phyloP scores from a whole-genome alignment of 2,113 vertebrate species.

The Chloropsis hardwickii region DNA sequence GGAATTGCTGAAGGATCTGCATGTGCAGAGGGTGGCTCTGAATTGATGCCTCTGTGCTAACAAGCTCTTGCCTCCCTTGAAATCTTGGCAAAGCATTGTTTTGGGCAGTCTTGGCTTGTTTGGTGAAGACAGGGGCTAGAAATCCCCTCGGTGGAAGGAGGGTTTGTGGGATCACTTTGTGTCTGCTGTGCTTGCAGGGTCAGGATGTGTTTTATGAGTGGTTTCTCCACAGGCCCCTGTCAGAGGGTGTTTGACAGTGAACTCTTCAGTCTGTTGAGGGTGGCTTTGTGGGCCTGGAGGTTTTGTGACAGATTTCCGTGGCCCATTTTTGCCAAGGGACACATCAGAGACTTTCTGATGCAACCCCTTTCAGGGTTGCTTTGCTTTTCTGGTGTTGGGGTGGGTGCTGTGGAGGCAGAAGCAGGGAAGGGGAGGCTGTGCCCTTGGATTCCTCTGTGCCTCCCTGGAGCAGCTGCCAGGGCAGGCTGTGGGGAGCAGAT shows the following conservation, averaged over 20 bases:
- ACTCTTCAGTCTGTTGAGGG: background rate
- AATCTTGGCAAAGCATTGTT: background rate
- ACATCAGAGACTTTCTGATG: background rate
- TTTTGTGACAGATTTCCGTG: background rate
- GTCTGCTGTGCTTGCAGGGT: background rate
- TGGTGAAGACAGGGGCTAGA: background rate
- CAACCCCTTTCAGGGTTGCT: too few species aligned
- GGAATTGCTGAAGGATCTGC: background rate
- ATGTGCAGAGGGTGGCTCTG: background rate
- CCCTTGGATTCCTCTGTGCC: background rate
- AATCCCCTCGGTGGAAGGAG: background rate
- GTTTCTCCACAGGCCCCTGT: accelerated
- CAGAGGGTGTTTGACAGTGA: background rate
- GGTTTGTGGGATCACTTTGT: background rate
- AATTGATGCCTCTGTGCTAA: background rate
- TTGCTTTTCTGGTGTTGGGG: background rate
- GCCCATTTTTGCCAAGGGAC: background rate
- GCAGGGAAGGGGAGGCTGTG: background rate
- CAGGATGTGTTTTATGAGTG: background rate
- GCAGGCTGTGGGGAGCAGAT: constrained; percentile 1
- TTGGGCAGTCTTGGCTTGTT: background rate
- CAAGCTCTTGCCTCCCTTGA: background rate
- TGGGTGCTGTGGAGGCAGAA: background rate
- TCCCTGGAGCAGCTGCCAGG: background rate
- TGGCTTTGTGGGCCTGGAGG: background rate